Conservation (phyloP, 2,888 invertebrate genomes). For the Argyresthia albistria region DNA sequence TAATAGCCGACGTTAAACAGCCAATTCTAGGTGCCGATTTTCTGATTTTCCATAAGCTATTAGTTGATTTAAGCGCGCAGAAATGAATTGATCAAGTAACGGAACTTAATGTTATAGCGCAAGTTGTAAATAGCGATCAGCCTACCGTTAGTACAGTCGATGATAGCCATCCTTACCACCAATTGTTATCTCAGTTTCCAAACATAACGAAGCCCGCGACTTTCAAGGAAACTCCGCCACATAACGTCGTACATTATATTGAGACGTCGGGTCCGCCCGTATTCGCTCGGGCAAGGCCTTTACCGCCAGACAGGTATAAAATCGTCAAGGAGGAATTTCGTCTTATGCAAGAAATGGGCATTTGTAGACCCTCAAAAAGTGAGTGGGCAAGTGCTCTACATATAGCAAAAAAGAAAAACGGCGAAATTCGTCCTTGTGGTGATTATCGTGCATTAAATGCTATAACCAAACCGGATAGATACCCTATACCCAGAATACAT, state of each 20-base stretch:
- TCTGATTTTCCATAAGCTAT: slow-evolving; percentile 2
- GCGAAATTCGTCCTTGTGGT: slow-evolving; percentile 21
- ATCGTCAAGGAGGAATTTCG: slow-evolving; percentile 27
- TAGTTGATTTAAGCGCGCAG: slow-evolving; percentile 4
- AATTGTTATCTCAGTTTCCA: neutral
- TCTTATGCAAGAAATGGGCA: slow-evolving; percentile 18
- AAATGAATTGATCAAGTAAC: slow-evolving; percentile 5
- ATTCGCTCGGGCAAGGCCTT: no score
- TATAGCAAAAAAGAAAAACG: slow-evolving; percentile 16
- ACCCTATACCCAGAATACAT: slow-evolving; percentile 25
- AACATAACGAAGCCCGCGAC: neutral
- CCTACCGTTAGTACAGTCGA: neutral
- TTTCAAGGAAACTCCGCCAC: neutral
- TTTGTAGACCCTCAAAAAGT: slow-evolving; percentile 26
- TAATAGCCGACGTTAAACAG: slow-evolving; percentile 3
- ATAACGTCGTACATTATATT: slow-evolving; percentile 9
- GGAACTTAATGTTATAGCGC: neutral
- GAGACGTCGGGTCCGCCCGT: slow-evolving; percentile 15
- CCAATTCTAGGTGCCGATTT: slow-evolving; percentile 9
- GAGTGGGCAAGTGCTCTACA: slow-evolving; percentile 34
- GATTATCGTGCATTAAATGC: slow-evolving; percentile 31
- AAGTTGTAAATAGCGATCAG: neutral
- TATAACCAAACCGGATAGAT: slow-evolving; percentile 22
- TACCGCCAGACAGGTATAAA: slow-evolving; percentile 24
- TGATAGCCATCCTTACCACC: neutral